Conservation (phyloP, 1,140 invertebrate genomes). For the Fopius arisanus region DNA sequence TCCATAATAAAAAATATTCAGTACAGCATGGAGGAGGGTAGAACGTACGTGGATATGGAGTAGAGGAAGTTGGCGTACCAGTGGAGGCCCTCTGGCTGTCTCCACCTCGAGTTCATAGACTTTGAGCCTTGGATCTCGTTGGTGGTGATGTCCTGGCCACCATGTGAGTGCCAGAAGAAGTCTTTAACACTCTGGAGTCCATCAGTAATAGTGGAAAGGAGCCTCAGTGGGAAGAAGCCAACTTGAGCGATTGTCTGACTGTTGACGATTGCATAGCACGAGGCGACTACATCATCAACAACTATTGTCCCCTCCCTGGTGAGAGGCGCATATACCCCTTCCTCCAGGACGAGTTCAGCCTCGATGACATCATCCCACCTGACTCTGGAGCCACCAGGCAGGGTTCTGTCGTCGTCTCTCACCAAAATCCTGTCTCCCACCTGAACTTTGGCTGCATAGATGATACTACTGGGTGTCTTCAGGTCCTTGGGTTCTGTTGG, state of each 20-base stretch:
- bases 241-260: slow-evolving; percentile 86
- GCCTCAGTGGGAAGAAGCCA: slow-evolving; percentile 80
- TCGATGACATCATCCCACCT: slow-evolving; percentile 71
- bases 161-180: slow-evolving; percentile 52
- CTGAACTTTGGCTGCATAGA: slow-evolving; percentile 70
- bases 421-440: slow-evolving; percentile 66
- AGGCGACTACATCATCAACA: slow-evolving; percentile 89
- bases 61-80: slow-evolving; percentile 88
- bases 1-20: slow-evolving; percentile 6
- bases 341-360: slow-evolving; percentile 66
- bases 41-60: slow-evolving; percentile 71
- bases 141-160: slow-evolving; percentile 16
- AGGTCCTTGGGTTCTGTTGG: slow-evolving; percentile 45
- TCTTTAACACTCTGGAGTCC: slow-evolving; percentile 39
- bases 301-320: slow-evolving; percentile 87
- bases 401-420: slow-evolving; percentile 60
- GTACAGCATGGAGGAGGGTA: slow-evolving; percentile 63
- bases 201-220: slow-evolving; percentile 64
- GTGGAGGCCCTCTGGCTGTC: slow-evolving; percentile 73
- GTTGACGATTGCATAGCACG: slow-evolving; percentile 92
- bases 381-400: slow-evolving; percentile 52
- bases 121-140: slow-evolving; percentile 4
- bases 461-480: slow-evolving; percentile 51
- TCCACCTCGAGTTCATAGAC: not conserved
- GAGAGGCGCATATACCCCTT: slow-evolving; percentile 89